Base-by-base conservation (phyloP, 1,140 invertebrate genomes). In the Dreissena polymorpha region DNA sequence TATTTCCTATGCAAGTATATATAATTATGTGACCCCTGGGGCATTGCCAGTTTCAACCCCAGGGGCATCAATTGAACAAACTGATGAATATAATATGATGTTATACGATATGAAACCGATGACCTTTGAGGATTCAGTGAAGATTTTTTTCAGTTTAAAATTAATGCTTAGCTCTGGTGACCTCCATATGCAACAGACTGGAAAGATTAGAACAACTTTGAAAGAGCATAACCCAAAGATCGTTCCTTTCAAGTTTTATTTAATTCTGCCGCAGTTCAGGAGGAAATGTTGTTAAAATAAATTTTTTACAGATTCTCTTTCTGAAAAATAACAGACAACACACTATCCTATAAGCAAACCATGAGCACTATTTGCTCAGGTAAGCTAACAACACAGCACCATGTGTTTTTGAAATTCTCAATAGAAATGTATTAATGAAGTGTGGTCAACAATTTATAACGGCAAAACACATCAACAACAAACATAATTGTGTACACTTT, bases 121-220 rank as follows among this genome's bases (percentile, higher is more conserved):
- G 21, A 18, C 57, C 6, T 23, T n/a, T 60, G 57, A 23, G 2
- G 16, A 6, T 60, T 60, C 21, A 18, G 21, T 5, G 57, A 60
- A 60, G 57, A 60, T 3, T 60, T 60, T 60, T 39, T 60, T 60
- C 57, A n/a, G 57, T 23, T n/a, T 60, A 23, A 60, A 60, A 60
- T 60, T 12, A 5, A n/a, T 60, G 2, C 10, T 60, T 60, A 39
- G 39, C 39, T 39, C 39, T 39, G 39, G 39, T 39, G 39, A 39
- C 39, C 39, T 39, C 2, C 39, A 39, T 39, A 2, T 39, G 39
- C 39, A 39, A 39, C 8, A 8, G 39, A 39, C 39, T 39, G 39
- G 39, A 39, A 39, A 5, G 2, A 39, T 39, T 39, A 5, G 8
- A n/a, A n/a, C 57, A 60, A 60, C 21, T 2, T 60, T 60, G 57